Evolutionary conservation across 2,888 invertebrate species (phyloP).

Genomic region (Eupithecia subumbrata): DNA sequence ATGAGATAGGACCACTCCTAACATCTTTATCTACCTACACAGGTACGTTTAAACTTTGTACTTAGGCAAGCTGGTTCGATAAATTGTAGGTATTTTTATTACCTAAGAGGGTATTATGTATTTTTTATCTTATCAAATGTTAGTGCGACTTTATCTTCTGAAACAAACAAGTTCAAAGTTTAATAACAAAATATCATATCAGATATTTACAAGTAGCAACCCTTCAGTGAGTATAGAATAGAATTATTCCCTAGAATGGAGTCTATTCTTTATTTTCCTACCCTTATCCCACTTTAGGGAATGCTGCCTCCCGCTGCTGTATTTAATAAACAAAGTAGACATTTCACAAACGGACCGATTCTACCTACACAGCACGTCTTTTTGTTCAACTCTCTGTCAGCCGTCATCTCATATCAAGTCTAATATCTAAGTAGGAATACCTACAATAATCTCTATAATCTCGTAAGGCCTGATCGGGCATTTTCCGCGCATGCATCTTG

Average conservation of each 20-base stretch:
- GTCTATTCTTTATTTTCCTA: background rate
- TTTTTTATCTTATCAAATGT: conserved; percentile 10
- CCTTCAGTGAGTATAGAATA: background rate
- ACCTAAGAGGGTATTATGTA: background rate
- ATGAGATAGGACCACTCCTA: background rate
- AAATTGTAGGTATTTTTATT: background rate
- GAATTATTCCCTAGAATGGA: background rate
- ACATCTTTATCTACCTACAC: background rate
- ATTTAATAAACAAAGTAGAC: background rate
- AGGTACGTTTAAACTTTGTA: background rate
- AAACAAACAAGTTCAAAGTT: conserved; percentile 15
- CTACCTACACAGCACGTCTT: background rate
- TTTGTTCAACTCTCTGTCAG: background rate
- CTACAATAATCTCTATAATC: too few species aligned
- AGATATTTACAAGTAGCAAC: background rate
- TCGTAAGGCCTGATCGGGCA: too few species aligned
- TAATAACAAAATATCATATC: background rate
- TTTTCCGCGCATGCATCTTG: too few species aligned
- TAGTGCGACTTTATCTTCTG: background rate
- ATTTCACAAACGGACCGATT: background rate
- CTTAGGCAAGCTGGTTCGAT: background rate
- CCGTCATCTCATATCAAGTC: background rate
- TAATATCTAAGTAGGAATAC: background rate
- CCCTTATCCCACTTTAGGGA: background rate
- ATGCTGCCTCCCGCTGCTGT: too few species aligned